Evolutionary conservation across 2,113 vertebrate species (phyloP).

Genomic region (Anoplopoma fimbria): DNA sequence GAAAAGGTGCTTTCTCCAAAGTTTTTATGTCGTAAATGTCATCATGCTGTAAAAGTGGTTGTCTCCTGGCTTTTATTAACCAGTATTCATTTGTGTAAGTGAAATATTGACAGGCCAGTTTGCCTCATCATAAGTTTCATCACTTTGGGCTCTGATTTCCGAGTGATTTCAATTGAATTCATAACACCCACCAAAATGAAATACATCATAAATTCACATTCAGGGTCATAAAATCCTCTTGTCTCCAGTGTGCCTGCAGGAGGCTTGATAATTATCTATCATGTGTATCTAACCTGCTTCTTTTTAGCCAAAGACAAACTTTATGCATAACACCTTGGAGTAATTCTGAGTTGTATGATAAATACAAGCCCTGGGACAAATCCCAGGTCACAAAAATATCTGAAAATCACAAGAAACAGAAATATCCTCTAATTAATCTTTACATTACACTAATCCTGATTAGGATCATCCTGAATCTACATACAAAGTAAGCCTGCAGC

Average conservation of each 20-base stretch:
- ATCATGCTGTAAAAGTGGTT: too few species aligned
- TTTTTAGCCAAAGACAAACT: slow-evolving; percentile 25
- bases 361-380: slow-evolving; percentile 31
- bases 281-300: slow-evolving; percentile 20
- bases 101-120: neutral
- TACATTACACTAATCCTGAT: slow-evolving; percentile 61
- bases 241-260: neutral
- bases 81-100: neutral
- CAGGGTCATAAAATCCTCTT: neutral
- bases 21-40: neutral
- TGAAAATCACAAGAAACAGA: slow-evolving; percentile 6
- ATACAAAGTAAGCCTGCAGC: too few species aligned
- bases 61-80: neutral
- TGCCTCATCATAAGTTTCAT: neutral
- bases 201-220: neutral
- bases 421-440: slow-evolving; percentile 68
- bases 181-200: neutral
- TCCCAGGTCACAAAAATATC: slow-evolving; percentile 19
- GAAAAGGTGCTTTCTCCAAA: slow-evolving; percentile 5
- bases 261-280: slow-evolving; percentile 29
- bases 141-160: too few species aligned
- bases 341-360: slow-evolving; percentile 38
- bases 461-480: slow-evolving; percentile 30
- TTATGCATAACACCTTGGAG: slow-evolving; percentile 11
- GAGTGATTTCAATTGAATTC: neutral